These are phyloP conservation scores for Solea senegalensis DNA, from an alignment of 2,113 vertebrate genomes.

Conservation along the genomic window DNA sequence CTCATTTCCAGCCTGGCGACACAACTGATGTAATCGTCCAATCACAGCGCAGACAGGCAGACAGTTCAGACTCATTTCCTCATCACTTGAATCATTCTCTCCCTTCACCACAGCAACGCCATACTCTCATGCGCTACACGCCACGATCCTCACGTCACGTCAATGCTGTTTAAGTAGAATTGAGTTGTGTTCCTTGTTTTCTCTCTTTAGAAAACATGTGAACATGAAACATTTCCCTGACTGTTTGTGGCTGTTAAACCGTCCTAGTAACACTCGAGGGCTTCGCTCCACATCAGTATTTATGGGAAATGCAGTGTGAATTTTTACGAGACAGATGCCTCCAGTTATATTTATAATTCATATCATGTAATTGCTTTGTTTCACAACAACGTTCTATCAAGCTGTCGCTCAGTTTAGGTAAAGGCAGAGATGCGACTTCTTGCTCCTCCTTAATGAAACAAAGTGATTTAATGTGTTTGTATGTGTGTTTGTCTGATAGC, in stretches of 20 bases:
- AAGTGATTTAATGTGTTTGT: not conserved
- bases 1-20: constrained; percentile 58
- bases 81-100: constrained; percentile 11
- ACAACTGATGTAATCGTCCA: constrained; percentile 62
- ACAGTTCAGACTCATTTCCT: constrained; percentile 58
- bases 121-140: no score
- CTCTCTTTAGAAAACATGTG: no score
- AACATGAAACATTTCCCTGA: no score
- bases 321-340: not conserved
- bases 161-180: not conserved
- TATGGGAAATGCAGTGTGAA: not conserved
- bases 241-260: no score
- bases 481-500: constrained; percentile 74
- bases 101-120: constrained; percentile 4
- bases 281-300: not conserved
- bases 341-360: not conserved
- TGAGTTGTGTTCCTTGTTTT: not conserved
- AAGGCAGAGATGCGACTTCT: not conserved
- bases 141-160: not conserved
- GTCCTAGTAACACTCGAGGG: no score
- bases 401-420: not conserved
- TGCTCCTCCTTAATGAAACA: no score
- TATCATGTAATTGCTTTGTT: not conserved
- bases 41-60: constrained; percentile 40
- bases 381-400: not conserved